Percentiles rank a stretch among this genome's conserved stretches.
Conservation (phyloP, 1,140 invertebrate species). For the Episyrphus balteatus region DNA sequence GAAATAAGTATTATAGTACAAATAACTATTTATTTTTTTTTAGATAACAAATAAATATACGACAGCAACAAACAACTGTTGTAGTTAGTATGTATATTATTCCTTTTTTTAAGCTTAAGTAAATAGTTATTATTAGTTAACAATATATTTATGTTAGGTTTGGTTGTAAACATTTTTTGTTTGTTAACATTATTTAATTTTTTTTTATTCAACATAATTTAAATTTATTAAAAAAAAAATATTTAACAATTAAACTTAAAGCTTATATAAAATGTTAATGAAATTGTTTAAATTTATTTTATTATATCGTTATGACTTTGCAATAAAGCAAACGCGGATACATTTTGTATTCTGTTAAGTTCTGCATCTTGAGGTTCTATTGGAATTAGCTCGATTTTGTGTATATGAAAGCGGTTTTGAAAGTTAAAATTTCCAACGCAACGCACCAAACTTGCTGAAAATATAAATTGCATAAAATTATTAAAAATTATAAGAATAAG, state of each 20-base stretch:
- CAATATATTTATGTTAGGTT: slow-evolving; percentile 3
- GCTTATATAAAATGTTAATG: not conserved
- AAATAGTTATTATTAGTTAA: not conserved
- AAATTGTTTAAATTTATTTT: slow-evolving; percentile 8
- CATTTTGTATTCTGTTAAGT: slow-evolving; percentile 18
- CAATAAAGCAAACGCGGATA: slow-evolving; percentile 17
- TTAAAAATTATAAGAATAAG: not conserved
- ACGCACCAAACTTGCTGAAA: slow-evolving; percentile 17
- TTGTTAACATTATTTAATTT: not conserved
- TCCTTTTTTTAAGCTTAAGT: not conserved
- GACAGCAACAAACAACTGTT: not conserved
- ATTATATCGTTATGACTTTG: slow-evolving; percentile 11
- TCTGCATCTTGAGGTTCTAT: slow-evolving; percentile 8
- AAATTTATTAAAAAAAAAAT: slow-evolving; percentile 4
- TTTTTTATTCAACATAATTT: slow-evolving; percentile 1
- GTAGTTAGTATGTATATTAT: too few species aligned
- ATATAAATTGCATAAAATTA: not conserved
- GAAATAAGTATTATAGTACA: not conserved
- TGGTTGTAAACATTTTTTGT: too few species aligned
- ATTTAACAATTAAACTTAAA: not conserved
- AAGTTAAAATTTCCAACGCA: slow-evolving; percentile 19
- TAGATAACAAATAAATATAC: not conserved
- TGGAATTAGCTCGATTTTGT: slow-evolving; percentile 14
- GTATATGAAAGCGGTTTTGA: slow-evolving; percentile 20
- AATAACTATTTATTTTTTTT: slow-evolving; percentile 3